Conservation (phyloP, 2,888 invertebrate genomes). For the Callyntrura guangdongensis region DNA sequence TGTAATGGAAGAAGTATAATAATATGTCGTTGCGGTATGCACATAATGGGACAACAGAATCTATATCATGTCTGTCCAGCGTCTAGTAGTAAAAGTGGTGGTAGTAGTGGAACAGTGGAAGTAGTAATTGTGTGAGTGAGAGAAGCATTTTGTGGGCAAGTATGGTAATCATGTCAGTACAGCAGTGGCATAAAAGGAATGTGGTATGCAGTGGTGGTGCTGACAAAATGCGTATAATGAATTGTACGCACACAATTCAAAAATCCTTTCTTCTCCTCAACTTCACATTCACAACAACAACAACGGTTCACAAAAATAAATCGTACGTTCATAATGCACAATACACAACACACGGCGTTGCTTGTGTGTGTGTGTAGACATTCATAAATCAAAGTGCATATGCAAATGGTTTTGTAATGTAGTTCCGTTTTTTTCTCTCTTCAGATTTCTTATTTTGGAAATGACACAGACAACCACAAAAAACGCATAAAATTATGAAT, state of each 20-base stretch:
- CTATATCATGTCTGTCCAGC: conserved; percentile 54
- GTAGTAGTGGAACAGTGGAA: neutral
- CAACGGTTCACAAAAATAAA: neutral
- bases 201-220: conserved; percentile 52
- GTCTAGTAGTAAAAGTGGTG: conserved; percentile 5
- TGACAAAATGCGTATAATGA: conserved; percentile 61
- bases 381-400: conserved; percentile 45
- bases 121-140: neutral
- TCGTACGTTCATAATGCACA: neutral
- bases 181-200: conserved; percentile 59
- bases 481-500: conserved; percentile 41
- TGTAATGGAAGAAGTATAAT: neutral
- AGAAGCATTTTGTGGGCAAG: conserved; percentile 39
- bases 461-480: conserved; percentile 16
- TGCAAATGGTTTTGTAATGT: conserved; percentile 57
- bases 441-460: conserved; percentile 56
- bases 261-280: conserved; percentile 20
- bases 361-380: neutral
- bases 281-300: conserved; percentile 2
- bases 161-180: conserved; percentile 61
- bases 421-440: conserved; percentile 11
- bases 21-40: conserved; percentile 11
- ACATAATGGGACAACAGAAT: conserved; percentile 14
- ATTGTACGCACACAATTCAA: conserved; percentile 56
- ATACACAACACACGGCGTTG: neutral